Conservation (phyloP, 2,113 vertebrate genomes). For the Odocoileus hemionus region DNA sequence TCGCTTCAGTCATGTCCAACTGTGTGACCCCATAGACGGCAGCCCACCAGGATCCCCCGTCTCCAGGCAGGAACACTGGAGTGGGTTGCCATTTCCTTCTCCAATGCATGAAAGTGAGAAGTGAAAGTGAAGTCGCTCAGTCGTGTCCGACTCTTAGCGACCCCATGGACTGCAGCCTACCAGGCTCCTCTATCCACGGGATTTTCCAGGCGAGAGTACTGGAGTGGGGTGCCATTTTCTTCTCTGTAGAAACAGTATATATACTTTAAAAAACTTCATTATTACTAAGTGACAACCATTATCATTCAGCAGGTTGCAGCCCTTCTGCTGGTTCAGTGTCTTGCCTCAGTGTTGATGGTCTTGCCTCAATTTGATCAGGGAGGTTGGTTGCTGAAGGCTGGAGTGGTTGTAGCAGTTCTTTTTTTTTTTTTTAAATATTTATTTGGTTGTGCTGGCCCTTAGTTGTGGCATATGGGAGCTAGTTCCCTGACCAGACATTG, state of each 20-base stretch:
- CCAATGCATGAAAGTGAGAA: background rate
- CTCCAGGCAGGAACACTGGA: background rate
- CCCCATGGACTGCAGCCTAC: background rate
- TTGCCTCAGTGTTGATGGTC: background rate
- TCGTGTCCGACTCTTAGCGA: accelerated
- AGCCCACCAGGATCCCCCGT: background rate
- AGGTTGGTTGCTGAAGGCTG: background rate
- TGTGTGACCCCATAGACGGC: background rate
- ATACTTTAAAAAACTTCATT: background rate
- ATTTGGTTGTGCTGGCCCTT: too few species aligned
- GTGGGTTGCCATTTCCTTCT: background rate
- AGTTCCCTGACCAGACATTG: too few species aligned
- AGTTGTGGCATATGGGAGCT: too few species aligned
- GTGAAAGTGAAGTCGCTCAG: background rate
- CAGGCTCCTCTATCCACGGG: background rate
- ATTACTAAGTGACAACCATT: background rate
- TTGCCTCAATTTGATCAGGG: background rate
- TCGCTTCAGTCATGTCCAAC: accelerated
- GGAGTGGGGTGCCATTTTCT: background rate
- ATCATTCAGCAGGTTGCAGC: background rate
- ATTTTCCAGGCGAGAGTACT: background rate
- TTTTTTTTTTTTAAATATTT: too few species aligned
- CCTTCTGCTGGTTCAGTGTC: background rate
- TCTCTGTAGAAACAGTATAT: background rate
- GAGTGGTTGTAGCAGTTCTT: background rate